Evolutionary conservation across 1,140 invertebrate species (phyloP), one percentile per base, ranked within the genome.

Genomic region (Cydia amplana): DNA sequence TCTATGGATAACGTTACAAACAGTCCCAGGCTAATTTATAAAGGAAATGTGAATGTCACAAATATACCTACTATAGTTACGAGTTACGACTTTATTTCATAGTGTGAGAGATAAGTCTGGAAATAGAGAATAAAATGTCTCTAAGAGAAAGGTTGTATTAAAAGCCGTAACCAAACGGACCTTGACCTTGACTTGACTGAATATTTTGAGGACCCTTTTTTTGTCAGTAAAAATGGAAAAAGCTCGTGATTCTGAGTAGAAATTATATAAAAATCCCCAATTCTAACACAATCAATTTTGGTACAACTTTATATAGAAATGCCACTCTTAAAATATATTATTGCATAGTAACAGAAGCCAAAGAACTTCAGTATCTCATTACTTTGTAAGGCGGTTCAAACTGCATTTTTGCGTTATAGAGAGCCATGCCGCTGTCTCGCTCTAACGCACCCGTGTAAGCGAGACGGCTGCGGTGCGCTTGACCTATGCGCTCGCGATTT

Each of bases 401-500:
- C 87, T 86, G 87, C 87, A 88, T 88, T 86, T 88, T 85, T 85
- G 80, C 77, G 83, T 80, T 81, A 78, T 84, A 82, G 80, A 74
- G 46, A 79, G 80, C 73, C 70, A 63, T 14, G 70, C 51, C 10
- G 73, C 79, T 75, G 64, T 78, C 77, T 84, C 77, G n/a, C 7
- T 78, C 76, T 1, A 14, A 72, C 65, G 55, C 5, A 60, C 63
- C 74, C n/a, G 81, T 75, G 74, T 9, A 72, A 84, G 55, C 0
- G 80, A 46, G 82, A 84, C n/a, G 70, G 79, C 9, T 18, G 25
- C 65, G 80, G 80, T 85, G 85, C 78, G 83, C 83, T 88, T 88
- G 87, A 88, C 87, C 87, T 88, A 87, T 89, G 87, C 87, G 85
- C 85, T 80, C 83, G 83, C 85, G 84, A 88, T 88, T 88, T 88